Evolutionary conservation across 2,113 vertebrate genomes (phyloP).

Genomic region (Hirundichthys speculiger): DNA sequence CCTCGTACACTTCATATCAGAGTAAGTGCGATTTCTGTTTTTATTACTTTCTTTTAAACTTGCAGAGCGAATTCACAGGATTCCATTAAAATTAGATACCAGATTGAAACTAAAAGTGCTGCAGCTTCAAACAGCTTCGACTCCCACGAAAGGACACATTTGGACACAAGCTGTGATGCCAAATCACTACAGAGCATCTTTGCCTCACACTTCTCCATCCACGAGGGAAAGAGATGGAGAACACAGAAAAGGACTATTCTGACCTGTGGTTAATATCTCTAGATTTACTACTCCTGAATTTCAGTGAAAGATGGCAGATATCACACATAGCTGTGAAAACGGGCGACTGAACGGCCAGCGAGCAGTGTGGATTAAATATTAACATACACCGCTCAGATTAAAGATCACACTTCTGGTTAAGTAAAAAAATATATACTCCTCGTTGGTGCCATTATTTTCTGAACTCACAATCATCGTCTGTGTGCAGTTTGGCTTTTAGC

Average conservation of each 20-base stretch:
- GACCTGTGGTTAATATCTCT: slow-evolving; percentile 1
- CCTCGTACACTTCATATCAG: background rate
- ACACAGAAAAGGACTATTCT: slow-evolving; percentile 1
- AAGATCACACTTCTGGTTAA: no score
- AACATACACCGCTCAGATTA: background rate
- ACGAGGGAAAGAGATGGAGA: background rate
- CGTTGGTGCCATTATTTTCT: no score
- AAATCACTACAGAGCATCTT: no score
- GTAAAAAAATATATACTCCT: no score
- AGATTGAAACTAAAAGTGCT: no score
- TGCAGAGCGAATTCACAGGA: no score
- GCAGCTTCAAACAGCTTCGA: no score
- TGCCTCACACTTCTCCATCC: no score
- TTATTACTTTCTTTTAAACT: no score
- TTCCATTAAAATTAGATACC: no score
- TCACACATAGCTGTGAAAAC: slow-evolving; percentile 1
- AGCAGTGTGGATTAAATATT: background rate
- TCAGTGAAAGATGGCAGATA: slow-evolving; percentile 8
- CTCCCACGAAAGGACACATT: background rate
- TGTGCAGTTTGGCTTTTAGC: slow-evolving; percentile 97
- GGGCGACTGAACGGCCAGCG: background rate
- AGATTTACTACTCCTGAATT: slow-evolving; percentile 16
- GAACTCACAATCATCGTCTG: slow-evolving; percentile 94
- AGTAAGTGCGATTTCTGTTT: no score
- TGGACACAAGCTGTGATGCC: background rate